A percentile compares a stretch with the other conserved stretches of the same genome.
phyloP scores from a whole-genome alignment of 53 echinoderm and acorn worm species.

The Patiria pectinifera region DNA sequence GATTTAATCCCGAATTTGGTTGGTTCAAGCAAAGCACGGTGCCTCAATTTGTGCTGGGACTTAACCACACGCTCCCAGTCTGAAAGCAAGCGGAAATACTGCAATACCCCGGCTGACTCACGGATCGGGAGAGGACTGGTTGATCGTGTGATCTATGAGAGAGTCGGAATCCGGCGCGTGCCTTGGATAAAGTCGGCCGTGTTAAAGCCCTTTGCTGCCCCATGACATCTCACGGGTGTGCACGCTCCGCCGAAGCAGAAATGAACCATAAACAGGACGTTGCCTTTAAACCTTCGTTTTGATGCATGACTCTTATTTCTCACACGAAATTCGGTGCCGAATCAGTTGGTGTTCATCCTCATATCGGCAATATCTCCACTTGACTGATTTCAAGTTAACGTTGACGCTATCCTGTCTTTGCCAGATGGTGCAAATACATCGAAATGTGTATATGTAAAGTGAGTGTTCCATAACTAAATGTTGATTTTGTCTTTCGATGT shows the following conservation, averaged over 20 bases:
- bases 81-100: slow-evolving; percentile 4
- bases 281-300: background rate
- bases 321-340: too few species aligned
- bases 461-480: too few species aligned
- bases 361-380: too few species aligned
- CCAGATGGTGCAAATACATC: too few species aligned
- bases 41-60: background rate
- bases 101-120: background rate
- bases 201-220: background rate
- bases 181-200: background rate
- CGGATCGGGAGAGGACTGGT: too few species aligned
- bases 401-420: too few species aligned
- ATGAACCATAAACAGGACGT: background rate
- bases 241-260: background rate
- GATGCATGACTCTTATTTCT: background rate
- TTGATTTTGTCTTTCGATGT: too few species aligned
- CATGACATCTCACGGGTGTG: background rate
- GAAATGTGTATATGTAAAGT: too few species aligned
- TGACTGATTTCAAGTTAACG: too few species aligned
- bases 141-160: background rate
- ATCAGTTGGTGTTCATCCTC: too few species aligned
- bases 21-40: too few species aligned
- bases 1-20: too few species aligned
- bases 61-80: background rate
- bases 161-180: background rate